Percentiles rank a stretch among this genome's conserved stretches.
These are phyloP conservation scores for Rhabdornis inornatus DNA, from an alignment of 2,113 vertebrate species.

Conservation along the genomic window DNA sequence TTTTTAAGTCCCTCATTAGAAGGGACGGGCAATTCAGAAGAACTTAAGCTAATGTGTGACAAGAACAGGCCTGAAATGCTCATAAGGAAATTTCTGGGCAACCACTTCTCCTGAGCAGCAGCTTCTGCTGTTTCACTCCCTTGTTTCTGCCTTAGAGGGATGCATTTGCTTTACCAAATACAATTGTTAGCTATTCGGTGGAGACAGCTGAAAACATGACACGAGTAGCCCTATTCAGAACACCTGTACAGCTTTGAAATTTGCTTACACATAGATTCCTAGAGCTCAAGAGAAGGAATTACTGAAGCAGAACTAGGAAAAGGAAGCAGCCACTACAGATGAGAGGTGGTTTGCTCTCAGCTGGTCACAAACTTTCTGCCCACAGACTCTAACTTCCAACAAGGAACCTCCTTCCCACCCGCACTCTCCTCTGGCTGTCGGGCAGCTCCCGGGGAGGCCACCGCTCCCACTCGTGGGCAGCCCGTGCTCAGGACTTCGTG, in stretches of 20 bases:
- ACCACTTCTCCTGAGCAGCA: not conserved
- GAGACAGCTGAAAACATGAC: not conserved
- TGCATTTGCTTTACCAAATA: not conserved
- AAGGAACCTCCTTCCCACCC: not conserved
- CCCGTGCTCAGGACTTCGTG: not conserved
- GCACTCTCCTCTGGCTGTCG: not conserved
- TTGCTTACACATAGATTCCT: not conserved
- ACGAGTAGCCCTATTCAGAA: not conserved
- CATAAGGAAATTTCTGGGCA: not conserved
- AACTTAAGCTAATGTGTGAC: not conserved
- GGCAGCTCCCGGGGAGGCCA: not conserved
- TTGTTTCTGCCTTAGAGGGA: not conserved
- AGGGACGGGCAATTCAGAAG: not conserved
- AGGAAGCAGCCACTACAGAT: not conserved
- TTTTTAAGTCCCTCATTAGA: not conserved
- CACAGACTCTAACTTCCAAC: not conserved
- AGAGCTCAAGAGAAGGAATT: not conserved
- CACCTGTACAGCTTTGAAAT: not conserved
- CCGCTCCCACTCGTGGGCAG: not conserved
- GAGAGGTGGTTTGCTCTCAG: not conserved
- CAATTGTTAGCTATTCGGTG: not conserved
- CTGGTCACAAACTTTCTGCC: not conserved
- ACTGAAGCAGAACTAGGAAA: not conserved
- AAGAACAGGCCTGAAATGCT: not conserved
- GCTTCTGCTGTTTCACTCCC: not conserved